phyloP scores from a whole-genome alignment of 2,888 invertebrate species.

The Nomada fucata region DNA sequence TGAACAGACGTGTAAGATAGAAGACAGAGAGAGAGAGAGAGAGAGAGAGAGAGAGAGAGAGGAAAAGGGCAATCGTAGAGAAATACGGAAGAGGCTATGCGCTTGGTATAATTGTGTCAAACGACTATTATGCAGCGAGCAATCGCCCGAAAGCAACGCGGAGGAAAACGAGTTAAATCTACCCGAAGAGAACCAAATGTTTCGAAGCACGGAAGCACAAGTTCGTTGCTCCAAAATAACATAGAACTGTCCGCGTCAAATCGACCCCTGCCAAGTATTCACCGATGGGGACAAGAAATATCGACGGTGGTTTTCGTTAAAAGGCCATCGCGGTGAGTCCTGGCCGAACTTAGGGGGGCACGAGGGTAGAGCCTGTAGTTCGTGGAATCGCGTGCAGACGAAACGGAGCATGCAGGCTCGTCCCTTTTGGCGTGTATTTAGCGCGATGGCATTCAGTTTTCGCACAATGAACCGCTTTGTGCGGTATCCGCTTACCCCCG shows the following conservation, averaged over 20 bases:
- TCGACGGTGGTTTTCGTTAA: constrained; percentile 37
- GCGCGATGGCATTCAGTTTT: constrained; percentile 80
- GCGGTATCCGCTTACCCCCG: constrained; percentile 82
- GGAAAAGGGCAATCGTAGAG: too few species aligned
- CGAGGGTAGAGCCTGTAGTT: constrained; percentile 27
- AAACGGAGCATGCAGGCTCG: constrained; percentile 56
- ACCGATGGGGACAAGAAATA: neutral
- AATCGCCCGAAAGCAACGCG: too few species aligned
- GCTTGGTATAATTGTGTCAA: too few species aligned
- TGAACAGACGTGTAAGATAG: too few species aligned
- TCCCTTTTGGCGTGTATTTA: constrained; percentile 78
- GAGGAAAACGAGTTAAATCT: too few species aligned
- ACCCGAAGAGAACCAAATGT: too few species aligned
- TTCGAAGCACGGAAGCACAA: too few species aligned
- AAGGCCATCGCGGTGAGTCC: constrained; percentile 34
- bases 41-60: too few species aligned
- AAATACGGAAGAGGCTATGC: too few species aligned
- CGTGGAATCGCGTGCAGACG: constrained; percentile 60
- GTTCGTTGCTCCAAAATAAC: neutral
- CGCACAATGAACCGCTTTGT: constrained; percentile 83
- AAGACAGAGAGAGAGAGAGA: too few species aligned
- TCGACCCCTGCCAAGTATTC: neutral
- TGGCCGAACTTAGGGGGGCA: neutral
- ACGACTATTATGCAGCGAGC: too few species aligned
- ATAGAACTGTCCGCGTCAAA: neutral